These are phyloP conservation scores for Gallinago paraguaiae DNA, from an alignment of 2,113 vertebrate species.

Conservation along the genomic window DNA sequence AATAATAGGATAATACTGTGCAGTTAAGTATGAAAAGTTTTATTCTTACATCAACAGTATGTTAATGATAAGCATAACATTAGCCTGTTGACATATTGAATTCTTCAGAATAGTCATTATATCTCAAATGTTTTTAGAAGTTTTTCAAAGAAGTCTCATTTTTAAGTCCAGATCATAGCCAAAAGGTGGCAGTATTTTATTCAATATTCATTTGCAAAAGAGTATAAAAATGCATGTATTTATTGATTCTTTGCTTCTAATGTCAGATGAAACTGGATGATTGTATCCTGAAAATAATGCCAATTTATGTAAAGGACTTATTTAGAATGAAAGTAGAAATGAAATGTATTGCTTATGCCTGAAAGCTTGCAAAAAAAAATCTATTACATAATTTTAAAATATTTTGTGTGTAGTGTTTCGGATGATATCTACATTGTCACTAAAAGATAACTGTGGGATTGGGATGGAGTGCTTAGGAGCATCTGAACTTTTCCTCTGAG, in stretches of 20 bases:
- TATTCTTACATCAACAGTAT: not conserved
- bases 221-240: constrained; percentile 18
- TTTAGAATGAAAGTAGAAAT: not conserved
- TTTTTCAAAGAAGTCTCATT: not conserved
- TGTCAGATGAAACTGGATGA: not conserved
- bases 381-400: not conserved
- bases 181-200: constrained; percentile 73
- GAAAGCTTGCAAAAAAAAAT: not conserved
- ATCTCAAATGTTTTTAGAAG: not conserved
- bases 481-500: not conserved
- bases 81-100: not conserved
- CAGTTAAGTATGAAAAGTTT: constrained; percentile 17
- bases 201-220: constrained; percentile 57
- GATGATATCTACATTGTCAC: not conserved
- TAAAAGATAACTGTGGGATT: not conserved
- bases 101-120: not conserved
- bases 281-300: not conserved
- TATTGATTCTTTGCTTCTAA: not conserved
- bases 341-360: not conserved
- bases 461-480: not conserved
- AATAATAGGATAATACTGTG: not conserved
- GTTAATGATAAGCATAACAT: constrained; percentile 15
- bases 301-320: not conserved
- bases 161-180: constrained; percentile 49
- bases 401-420: not conserved